Evolutionary conservation across 2,113 vertebrate genomes (phyloP).

Genomic region (Pelobates fuscus): DNA sequence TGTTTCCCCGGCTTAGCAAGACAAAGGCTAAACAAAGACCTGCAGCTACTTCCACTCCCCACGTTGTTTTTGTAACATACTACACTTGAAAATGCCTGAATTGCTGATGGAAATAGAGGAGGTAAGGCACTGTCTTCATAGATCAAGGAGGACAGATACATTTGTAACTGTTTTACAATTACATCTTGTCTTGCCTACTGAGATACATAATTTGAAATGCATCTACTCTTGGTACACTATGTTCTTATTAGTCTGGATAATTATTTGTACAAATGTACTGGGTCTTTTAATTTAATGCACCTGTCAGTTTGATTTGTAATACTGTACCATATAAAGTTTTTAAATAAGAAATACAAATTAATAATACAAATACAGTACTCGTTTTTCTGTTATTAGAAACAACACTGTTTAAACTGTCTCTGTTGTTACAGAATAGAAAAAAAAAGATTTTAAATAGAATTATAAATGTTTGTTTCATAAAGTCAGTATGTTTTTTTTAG

Average conservation of each 20-base stretch:
- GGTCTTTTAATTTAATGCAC: not conserved
- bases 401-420: too few relatives aligned
- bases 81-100: conserved; percentile 56
- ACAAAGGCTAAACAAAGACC: conserved; percentile 54
- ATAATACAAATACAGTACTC: too few relatives aligned
- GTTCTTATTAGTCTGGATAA: not conserved
- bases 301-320: not conserved
- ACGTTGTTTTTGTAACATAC: not conserved
- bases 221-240: not conserved
- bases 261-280: not conserved
- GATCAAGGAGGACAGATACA: conserved; percentile 14
- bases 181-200: not conserved
- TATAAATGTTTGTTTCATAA: too few relatives aligned
- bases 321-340: not conserved
- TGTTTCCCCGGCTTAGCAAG: conserved; percentile 25
- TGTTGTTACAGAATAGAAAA: too few relatives aligned
- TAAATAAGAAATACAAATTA: not conserved
- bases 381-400: too few relatives aligned
- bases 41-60: not conserved
- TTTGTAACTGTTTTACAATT: not conserved
- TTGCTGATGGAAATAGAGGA: conserved; percentile 62
- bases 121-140: conserved; percentile 61
- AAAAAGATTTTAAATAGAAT: too few relatives aligned
- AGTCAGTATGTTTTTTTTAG: too few relatives aligned
- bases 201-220: not conserved